Evolutionary conservation across 2,113 vertebrate species (phyloP), one percentile per base, ranked within the genome.

Genomic region (Rutilus rutilus): DNA sequence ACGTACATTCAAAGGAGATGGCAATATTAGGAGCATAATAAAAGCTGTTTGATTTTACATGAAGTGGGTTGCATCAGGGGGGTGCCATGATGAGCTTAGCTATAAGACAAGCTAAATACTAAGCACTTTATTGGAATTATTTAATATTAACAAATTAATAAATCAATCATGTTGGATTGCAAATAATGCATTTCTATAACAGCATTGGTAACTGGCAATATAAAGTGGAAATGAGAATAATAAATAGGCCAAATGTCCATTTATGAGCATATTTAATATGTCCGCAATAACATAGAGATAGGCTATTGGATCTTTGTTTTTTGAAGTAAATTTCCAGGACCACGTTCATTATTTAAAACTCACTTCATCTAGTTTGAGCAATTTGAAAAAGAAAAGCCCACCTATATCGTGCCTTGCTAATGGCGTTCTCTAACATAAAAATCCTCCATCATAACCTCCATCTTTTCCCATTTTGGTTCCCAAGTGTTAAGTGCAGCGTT

Each of bases 401-500:
- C 64, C 39, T 8, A 19, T 19, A 19, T 69, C 67, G 21, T 39
- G 30, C 15, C 19, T 23, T 19, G 15, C 3, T 14, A 73, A 73
- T 3, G 21, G 5, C 12, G 25, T 30, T 65, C 27, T 19, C 60
- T 4, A 25, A n/a, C 1, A 73, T 73, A n/a, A 33, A 33, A 59
- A 59, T 76, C 60, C 21, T 57, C 30, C 15, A 39, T 0, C 60
- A 54, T 85, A 25, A 7, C 36, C 15, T 45, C 45, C n/a, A 74
- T 75, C 4, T 64, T 76, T 76, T 65, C 36, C 42, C 21, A 30
- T 52, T 52, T 33, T 4, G 33, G 4, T 33, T 33, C 33, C 33
- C 33, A 39, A 76, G 47, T 50, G 23, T 57, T 77, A 50, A 77
- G 30, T 57, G 45, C 30, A 59, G 30, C 14, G 83, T 86, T 87